phyloP scores from a whole-genome alignment of 2,797 vertebrate genomes.

The Ptychadena robeensis region DNA sequence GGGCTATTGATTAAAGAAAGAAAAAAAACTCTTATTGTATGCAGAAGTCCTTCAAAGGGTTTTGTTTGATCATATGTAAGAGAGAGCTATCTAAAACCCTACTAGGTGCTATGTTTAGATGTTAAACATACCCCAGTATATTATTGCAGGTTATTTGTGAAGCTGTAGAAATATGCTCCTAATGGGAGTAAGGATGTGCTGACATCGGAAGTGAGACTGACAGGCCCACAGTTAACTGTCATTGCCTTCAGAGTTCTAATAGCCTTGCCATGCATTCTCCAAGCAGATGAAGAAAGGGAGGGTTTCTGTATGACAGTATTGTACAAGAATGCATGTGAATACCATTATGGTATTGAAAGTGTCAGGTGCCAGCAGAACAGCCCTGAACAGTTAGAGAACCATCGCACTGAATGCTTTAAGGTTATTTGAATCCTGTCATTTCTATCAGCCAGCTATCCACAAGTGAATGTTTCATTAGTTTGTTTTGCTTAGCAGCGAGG shows the following conservation, averaged over 20 bases:
- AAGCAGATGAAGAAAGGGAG: conserved; percentile 78
- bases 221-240: conserved; percentile 80
- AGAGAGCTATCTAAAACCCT: conserved; percentile 61
- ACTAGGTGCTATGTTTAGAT: conserved; percentile 66
- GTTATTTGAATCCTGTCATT: conserved; percentile 84
- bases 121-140: conserved; percentile 50
- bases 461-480: conserved; percentile 83
- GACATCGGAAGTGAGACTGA: conserved; percentile 78
- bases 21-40: not conserved
- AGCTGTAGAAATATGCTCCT: conserved; percentile 69
- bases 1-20: not conserved
- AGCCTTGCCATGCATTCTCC: conserved; percentile 80
- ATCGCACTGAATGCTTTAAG: conserved; percentile 76
- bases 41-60: conserved; percentile 60
- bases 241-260: conserved; percentile 80
- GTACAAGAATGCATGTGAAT: conserved; percentile 77
- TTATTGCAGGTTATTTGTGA: conserved; percentile 70
- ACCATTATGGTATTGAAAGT: conserved; percentile 81
- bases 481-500: conserved; percentile 76
- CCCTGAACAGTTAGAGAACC: conserved; percentile 81
- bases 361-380: conserved; percentile 80
- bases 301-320: conserved; percentile 78
- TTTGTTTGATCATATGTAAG: conserved; percentile 52
- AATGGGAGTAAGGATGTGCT: conserved; percentile 80
- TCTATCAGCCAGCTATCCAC: conserved; percentile 79